A percentile compares a stretch with the other conserved stretches of the same genome.
Evolutionary conservation across 2,888 invertebrate species (phyloP).

Genomic region (Chesias legatella): DNA sequence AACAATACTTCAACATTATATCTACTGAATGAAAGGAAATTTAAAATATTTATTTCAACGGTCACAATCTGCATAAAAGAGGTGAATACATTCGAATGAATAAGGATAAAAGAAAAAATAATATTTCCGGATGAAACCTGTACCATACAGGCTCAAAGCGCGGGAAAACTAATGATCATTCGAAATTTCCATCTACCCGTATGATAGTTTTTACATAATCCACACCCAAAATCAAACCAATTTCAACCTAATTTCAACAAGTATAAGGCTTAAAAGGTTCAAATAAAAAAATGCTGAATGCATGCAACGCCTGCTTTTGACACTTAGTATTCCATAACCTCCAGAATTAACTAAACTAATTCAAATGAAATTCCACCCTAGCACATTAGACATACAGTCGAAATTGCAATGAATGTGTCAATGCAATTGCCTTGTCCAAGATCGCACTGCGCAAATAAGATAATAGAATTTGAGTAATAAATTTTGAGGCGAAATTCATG

Average conservation of each 20-base stretch:
- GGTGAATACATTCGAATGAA: conserved; percentile 5
- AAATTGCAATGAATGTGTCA: conserved; percentile 22
- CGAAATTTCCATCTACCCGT: conserved; percentile 32
- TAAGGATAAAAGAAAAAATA: conserved; percentile 32
- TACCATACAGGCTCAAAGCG: conserved; percentile 45
- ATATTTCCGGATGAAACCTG: conserved; percentile 49
- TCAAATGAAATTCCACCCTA: conserved; percentile 14
- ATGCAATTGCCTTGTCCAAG: conserved; percentile 18
- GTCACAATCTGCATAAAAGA: conserved; percentile 2
- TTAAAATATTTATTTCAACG: too few species aligned
- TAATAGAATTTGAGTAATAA: conserved; percentile 36
- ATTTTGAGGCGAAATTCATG: conserved; percentile 21
- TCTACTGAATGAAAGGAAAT: too few species aligned
- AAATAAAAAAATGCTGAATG: conserved; percentile 26
- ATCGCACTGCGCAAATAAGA: conserved; percentile 44
- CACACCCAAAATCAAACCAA: background rate
- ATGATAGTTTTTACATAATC: conserved; percentile 19
- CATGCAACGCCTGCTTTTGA: conserved; percentile 41
- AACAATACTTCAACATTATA: too few species aligned
- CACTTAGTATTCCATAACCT: conserved; percentile 42
- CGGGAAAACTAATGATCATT: conserved; percentile 55
- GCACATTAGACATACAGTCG: conserved; percentile 1
- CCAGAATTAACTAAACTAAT: conserved; percentile 19
- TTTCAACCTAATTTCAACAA: conserved; percentile 11
- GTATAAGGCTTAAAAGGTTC: conserved; percentile 17